Percentiles rank a stretch among this genome's conserved stretches.
These are phyloP conservation scores for Malacoraja senta DNA, from an alignment of 2,797 vertebrate genomes.

Conservation along the genomic window DNA sequence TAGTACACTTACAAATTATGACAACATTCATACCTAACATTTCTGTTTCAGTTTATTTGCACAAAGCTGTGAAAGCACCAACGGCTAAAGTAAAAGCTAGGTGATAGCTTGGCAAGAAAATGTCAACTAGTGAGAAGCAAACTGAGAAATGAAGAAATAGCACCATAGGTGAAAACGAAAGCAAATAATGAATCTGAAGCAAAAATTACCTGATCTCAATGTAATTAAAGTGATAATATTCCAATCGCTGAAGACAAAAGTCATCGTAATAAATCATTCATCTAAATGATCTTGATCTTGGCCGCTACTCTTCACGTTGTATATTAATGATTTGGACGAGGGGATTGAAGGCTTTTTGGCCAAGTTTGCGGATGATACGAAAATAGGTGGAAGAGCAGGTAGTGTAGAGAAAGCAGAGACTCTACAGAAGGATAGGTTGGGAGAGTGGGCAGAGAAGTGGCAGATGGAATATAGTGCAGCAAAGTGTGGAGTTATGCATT, in stretches of 20 bases:
- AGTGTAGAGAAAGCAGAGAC: too few relatives aligned
- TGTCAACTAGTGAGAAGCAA: background rate
- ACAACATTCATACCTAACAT: background rate
- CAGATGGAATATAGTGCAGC: too few relatives aligned
- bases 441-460: too few relatives aligned
- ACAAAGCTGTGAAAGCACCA: background rate
- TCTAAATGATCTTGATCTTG: background rate
- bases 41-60: background rate
- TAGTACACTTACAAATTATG: background rate
- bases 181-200: background rate
- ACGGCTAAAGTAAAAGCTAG: too few relatives aligned
- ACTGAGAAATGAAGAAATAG: background rate
- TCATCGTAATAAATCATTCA: background rate
- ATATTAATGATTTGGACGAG: too few relatives aligned
- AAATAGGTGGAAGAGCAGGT: too few relatives aligned
- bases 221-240: background rate
- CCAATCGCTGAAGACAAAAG: background rate
- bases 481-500: too few relatives aligned
- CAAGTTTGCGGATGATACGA: too few relatives aligned
- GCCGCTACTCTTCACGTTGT: too few relatives aligned
- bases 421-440: too few relatives aligned
- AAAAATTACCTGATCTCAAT: background rate
- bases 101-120: background rate
- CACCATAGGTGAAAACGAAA: background rate
- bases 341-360: too few relatives aligned